Percentiles rank a stretch among this genome's conserved stretches.
Conservation (phyloP, 2,113 vertebrate species). For the Boleophthalmus pectinirostris region DNA sequence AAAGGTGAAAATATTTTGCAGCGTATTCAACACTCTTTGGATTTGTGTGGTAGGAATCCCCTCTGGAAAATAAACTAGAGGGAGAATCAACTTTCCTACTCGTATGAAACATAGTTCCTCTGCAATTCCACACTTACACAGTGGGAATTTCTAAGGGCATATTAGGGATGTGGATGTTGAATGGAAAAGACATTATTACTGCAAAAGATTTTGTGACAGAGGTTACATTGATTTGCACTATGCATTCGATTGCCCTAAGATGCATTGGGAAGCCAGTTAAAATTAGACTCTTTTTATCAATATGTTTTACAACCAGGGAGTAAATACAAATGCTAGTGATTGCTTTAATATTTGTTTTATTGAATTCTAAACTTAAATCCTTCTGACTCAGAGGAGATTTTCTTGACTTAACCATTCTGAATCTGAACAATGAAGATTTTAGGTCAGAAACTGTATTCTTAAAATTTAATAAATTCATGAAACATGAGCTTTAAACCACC, state of each 20-base stretch:
- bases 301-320: not conserved
- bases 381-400: not conserved
- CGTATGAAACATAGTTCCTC: constrained; percentile 2
- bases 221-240: constrained; percentile 19
- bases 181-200: constrained; percentile 61
- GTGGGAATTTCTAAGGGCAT: constrained; percentile 36
- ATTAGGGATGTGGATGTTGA: constrained; percentile 39
- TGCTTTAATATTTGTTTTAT: not conserved
- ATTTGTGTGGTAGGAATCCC: not conserved
- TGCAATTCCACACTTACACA: constrained; percentile 32
- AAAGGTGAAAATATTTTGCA: not conserved
- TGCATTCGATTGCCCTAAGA: constrained; percentile 15
- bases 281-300: not conserved
- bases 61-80: not conserved
- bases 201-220: constrained; percentile 2
- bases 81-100: constrained; percentile 25
- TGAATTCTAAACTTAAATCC: not conserved
- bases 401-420: too few species aligned
- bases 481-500: too few species aligned
- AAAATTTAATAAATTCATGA: too few species aligned
- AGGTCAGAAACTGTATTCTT: too few species aligned
- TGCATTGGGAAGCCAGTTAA: not conserved
- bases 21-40: not conserved
- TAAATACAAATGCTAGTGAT: not conserved
- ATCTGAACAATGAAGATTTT: not conserved